Base-by-base conservation (phyloP, 2,797 vertebrate genomes). In the Acipenser transmontanus region DNA sequence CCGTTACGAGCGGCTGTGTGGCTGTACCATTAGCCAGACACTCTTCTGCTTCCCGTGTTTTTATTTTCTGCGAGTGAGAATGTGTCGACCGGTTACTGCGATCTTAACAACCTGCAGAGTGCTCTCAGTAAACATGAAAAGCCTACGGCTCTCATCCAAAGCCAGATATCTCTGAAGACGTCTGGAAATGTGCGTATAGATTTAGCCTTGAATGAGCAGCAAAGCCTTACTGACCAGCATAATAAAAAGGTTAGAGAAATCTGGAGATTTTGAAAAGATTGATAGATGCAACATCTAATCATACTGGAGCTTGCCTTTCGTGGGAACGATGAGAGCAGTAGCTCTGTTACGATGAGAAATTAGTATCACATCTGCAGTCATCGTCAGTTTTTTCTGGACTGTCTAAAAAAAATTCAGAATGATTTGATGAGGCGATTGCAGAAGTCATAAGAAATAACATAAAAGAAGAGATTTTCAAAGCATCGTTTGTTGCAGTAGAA, bases 111-210 rank as follows among this genome's bases (percentile, higher is more conserved):
- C 2, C 2, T 34, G 34, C 34, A 0, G 34, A 34, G 34, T 34
- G 34, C 34, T 34, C 34, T 34, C 4, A 34, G 34, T 34, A 34
- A 34, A 4, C 2, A 34, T 34, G 4, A 34, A 34, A 34, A 34
- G 2, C 34, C 34, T 34, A 1, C 4, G 34, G 34, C 47, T 64
- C 63, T 50, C 63, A 64, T 64, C 49, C 63, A 64, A 64, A 50
- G 63, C 63, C 47, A 64, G 50, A 64, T 12, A 48, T 20, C 47
- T 64, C 49, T 51, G 49, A 64, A 64, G 10, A 64, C 63, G 1
- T 64, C 52, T 17, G 48, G 1, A 64, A 49, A n/a, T 3, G 12
- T 34, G 49, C 47, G 6, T 20, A 64, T 50, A 49, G 63, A 50
- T 64, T 14, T 50, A 48, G 47, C 63, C 48, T 8, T 62, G 48